Evolutionary conservation across 2,113 vertebrate genomes (phyloP).

Genomic region (Ameiurus melas): DNA sequence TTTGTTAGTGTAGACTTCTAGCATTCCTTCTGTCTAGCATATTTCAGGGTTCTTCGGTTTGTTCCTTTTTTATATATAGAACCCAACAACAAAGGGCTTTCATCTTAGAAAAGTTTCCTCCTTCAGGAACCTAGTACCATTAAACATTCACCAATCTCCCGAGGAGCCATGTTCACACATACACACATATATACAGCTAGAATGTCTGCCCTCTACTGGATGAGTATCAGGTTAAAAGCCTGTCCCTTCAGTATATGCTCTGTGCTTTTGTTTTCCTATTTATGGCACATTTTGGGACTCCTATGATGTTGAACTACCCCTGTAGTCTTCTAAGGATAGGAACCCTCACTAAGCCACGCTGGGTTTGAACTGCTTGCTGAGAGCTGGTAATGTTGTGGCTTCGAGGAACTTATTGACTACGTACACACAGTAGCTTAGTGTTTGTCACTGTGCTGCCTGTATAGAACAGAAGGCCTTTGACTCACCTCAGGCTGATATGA

Average conservation of each 20-base stretch:
- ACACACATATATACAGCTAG: not conserved
- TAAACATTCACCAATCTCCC: not conserved
- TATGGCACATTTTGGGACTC: not conserved
- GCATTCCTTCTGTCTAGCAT: not conserved
- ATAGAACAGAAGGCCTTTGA: conserved; percentile 7
- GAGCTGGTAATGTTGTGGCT: conserved; percentile 50
- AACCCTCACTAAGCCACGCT: conserved; percentile 33
- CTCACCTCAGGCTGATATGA: conserved; percentile 43
- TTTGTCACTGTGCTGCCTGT: conserved; percentile 13
- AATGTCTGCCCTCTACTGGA: not conserved
- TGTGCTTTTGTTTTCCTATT: not conserved
- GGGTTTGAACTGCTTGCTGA: conserved; percentile 67
- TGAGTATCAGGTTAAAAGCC: not conserved
- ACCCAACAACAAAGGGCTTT: not conserved
- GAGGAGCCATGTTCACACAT: not conserved
- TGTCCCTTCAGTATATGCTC: not conserved
- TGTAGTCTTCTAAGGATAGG: not conserved
- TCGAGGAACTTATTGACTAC: conserved; percentile 59
- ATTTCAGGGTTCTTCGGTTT: not conserved
- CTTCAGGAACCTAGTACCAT: not conserved
- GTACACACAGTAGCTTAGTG: conserved; percentile 15
- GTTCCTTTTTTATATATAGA: not conserved
- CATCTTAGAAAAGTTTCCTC: not conserved
- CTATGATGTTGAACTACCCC: not conserved
- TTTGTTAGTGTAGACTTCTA: not conserved